Percentiles rank a stretch among this genome's conserved stretches.
Evolutionary conservation across 2,888 invertebrate genomes (phyloP).

Genomic region (Andrena praecox): DNA sequence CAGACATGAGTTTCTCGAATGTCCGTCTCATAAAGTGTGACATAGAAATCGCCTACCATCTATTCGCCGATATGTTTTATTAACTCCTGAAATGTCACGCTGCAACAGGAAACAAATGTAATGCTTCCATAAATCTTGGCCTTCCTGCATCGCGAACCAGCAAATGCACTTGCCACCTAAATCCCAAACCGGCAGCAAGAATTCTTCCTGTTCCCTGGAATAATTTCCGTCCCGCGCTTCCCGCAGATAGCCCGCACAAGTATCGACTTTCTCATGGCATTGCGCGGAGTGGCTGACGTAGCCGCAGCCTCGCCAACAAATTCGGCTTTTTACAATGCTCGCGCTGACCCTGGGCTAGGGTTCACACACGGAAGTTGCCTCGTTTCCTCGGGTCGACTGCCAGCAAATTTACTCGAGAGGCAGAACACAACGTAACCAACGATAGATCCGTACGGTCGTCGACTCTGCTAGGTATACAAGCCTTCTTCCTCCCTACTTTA

Average conservation of each 20-base stretch:
- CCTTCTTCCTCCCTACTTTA: slow-evolving; percentile 21
- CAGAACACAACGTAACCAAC: slow-evolving; percentile 16
- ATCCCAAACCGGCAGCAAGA: neutral
- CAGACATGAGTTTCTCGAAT: neutral
- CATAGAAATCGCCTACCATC: neutral
- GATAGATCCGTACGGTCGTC: slow-evolving; percentile 31
- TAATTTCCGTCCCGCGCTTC: neutral
- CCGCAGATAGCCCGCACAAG: slow-evolving; percentile 1
- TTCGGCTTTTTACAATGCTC: slow-evolving; percentile 53
- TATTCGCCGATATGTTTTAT: neutral
- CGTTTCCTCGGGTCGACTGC: slow-evolving; percentile 29
- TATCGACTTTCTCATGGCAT: slow-evolving; percentile 36
- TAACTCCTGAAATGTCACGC: neutral
- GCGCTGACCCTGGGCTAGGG: slow-evolving; percentile 22
- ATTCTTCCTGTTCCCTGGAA: neutral
- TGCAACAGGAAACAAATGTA: neutral
- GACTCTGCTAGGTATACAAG: neutral
- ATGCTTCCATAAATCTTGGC: no score
- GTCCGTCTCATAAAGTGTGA: neutral
- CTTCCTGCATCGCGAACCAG: no score
- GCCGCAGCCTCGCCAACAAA: slow-evolving; percentile 35
- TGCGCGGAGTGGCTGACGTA: slow-evolving; percentile 20
- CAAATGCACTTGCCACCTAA: neutral
- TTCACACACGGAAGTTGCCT: slow-evolving; percentile 45
- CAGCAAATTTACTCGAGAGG: slow-evolving; percentile 29